A percentile compares a stretch with the other conserved stretches of the same genome.
These are phyloP conservation scores for Myxocyprinus asiaticus DNA, from an alignment of 2,113 vertebrate species.

Conservation along the genomic window DNA sequence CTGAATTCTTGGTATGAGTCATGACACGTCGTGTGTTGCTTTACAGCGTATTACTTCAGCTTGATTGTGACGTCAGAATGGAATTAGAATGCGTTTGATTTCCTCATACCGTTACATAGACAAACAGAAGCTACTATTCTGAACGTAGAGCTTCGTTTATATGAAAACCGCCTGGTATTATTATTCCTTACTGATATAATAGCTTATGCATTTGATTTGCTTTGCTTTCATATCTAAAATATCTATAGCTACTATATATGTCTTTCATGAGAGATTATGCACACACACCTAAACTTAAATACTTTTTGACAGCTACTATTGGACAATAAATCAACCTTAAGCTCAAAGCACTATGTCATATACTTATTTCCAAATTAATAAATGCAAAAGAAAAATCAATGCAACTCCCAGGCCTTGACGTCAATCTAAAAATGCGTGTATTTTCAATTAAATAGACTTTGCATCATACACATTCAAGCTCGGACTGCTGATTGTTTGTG, in stretches of 20 bases:
- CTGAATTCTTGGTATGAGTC: slow-evolving; percentile 71
- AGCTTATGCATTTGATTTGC: background rate
- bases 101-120: slow-evolving; percentile 26
- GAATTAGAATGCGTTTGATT: background rate
- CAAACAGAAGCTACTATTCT: background rate
- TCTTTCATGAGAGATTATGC: background rate
- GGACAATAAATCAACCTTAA: background rate
- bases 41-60: slow-evolving; percentile 50
- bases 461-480: background rate
- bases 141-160: background rate
- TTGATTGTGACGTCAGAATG: slow-evolving; percentile 3
- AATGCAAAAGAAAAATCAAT: slow-evolving; percentile 53
- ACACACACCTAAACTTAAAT: background rate
- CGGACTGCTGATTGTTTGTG: slow-evolving; percentile 24
- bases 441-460: background rate
- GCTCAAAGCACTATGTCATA: no score
- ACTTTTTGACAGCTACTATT: background rate
- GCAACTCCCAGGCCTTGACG: background rate
- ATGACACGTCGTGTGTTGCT: slow-evolving; percentile 63
- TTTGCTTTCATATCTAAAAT: background rate
- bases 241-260: background rate
- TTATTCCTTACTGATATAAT: no score
- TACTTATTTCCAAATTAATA: background rate
- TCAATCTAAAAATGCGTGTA: background rate
- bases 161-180: no score